These are phyloP conservation scores for Perithous albicinctus DNA, from an alignment of 2,888 invertebrate genomes.

Conservation along the genomic window DNA sequence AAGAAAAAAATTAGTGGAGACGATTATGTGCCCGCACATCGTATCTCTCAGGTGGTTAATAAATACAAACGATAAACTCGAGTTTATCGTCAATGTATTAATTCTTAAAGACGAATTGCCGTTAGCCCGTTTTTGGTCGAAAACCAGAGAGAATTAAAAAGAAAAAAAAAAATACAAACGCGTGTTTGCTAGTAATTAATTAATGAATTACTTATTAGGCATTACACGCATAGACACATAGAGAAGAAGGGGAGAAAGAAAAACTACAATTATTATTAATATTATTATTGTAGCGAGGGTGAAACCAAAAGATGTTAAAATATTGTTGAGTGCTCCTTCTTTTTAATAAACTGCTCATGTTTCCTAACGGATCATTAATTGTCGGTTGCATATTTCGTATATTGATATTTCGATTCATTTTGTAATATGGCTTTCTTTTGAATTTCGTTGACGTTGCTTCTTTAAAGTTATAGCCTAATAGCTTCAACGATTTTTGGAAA, in stretches of 20 bases:
- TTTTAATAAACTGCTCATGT: constrained; percentile 67
- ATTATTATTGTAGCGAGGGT: constrained; percentile 54
- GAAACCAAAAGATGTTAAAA: constrained; percentile 60
- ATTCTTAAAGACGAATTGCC: constrained; percentile 35
- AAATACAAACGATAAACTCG: constrained; percentile 18
- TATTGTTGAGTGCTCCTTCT: constrained; percentile 66
- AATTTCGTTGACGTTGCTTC: no score
- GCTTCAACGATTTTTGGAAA: no score
- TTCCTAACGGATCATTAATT: constrained; percentile 55
- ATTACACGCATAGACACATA: constrained; percentile 9
- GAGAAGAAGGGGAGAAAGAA: not conserved
- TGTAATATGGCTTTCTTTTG: no score
- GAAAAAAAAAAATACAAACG: not conserved
- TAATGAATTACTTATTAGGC: constrained; percentile 20
- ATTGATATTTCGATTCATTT: not conserved
- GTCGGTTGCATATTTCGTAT: not conserved
- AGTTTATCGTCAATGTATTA: constrained; percentile 33
- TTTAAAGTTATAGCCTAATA: no score
- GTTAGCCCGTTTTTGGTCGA: constrained; percentile 24
- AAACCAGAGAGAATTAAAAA: not conserved
- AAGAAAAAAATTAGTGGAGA: not conserved
- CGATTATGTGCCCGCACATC: constrained; percentile 10
- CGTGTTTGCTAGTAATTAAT: constrained; percentile 38
- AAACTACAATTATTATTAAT: constrained; percentile 37
- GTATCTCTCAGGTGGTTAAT: not conserved